Conservation (phyloP, 2,113 vertebrate species). For the Glaucidium brasilianum region DNA sequence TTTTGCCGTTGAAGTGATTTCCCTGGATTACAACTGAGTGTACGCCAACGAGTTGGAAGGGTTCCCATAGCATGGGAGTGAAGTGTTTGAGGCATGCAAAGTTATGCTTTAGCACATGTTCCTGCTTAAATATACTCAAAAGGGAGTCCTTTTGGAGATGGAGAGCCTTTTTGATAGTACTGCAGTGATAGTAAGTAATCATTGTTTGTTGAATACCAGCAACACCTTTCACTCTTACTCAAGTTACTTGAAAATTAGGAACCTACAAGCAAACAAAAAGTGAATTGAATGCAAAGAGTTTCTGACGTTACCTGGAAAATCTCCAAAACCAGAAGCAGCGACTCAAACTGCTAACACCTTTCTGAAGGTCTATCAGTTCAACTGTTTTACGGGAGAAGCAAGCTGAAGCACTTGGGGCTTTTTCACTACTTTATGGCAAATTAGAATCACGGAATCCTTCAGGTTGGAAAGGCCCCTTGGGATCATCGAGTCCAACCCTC, state of each 20-base stretch:
- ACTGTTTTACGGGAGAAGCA: background rate
- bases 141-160: background rate
- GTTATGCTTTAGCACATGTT: background rate
- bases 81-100: constrained; percentile 9
- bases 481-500: no score
- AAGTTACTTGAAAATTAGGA: background rate
- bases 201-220: background rate
- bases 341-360: background rate
- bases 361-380: background rate
- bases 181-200: background rate
- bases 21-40: background rate
- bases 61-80: constrained; percentile 3
- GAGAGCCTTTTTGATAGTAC: background rate
- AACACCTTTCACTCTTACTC: background rate
- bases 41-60: background rate
- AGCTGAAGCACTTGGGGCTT: rapidly evolving
- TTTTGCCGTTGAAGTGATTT: constrained; percentile 24
- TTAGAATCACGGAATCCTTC: background rate
- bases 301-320: background rate
- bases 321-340: background rate
- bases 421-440: background rate
- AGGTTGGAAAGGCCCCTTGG: no score
- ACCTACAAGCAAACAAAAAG: background rate
- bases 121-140: background rate
- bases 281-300: background rate